A percentile compares a stretch with the other conserved stretches of the same genome.
These are phyloP conservation scores for Monomorium pharaonis DNA, from an alignment of 1,140 invertebrate species.

Conservation along the genomic window DNA sequence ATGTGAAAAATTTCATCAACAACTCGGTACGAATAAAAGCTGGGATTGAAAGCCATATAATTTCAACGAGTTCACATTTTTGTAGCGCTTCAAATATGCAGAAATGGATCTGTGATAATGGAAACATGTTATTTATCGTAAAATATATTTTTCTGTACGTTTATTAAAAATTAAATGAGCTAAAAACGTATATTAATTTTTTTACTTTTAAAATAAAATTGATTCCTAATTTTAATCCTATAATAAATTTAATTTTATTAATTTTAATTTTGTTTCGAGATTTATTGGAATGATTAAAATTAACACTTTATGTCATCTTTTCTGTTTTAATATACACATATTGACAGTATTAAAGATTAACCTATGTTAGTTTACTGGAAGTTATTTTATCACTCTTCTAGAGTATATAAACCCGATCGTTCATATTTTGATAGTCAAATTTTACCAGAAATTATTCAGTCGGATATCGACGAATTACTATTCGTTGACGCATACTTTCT, in stretches of 20 bases:
- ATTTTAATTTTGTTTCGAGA: neutral
- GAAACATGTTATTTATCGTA: neutral
- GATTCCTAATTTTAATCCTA: neutral
- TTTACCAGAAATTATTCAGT: conserved; percentile 16
- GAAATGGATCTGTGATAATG: neutral
- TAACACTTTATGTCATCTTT: too few species aligned
- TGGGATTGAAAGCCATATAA: conserved; percentile 19
- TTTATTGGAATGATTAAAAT: neutral
- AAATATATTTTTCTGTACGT: neutral
- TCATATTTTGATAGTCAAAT: conserved; percentile 3
- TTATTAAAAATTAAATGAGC: neutral
- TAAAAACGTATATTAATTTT: neutral
- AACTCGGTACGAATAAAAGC: neutral
- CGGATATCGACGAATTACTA: conserved; percentile 34
- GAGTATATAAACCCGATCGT: neutral
- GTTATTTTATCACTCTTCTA: neutral
- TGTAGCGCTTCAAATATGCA: neutral
- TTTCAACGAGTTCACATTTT: conserved; percentile 15
- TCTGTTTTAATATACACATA: neutral
- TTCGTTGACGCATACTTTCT: conserved; percentile 42
- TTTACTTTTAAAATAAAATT: neutral
- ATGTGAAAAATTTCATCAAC: conserved; percentile 59
- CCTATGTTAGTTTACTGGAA: too few species aligned
- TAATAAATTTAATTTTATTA: neutral
- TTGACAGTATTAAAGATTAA: too few species aligned